These are phyloP conservation scores for Pangasius djambal DNA, from an alignment of 2,797 vertebrate genomes.

Conservation along the genomic window DNA sequence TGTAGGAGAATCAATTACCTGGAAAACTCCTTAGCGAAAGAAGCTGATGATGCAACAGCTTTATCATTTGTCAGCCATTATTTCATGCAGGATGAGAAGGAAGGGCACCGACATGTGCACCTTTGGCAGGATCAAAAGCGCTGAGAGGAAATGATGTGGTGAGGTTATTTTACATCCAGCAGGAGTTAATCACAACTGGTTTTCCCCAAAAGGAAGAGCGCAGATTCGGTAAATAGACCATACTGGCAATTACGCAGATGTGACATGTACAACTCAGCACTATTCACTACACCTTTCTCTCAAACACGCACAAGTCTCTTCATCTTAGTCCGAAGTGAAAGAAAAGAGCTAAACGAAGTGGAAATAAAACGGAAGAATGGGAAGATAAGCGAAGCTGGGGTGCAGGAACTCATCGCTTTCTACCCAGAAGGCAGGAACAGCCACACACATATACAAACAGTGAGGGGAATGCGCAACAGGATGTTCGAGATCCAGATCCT, in stretches of 20 bases:
- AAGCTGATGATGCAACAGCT: not conserved
- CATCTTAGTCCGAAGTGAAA: not conserved
- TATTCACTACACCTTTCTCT: slow-evolving; percentile 32
- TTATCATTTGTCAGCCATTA: not conserved
- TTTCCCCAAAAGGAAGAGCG: slow-evolving; percentile 35
- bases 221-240: slow-evolving; percentile 17
- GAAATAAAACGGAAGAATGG: slow-evolving; percentile 35
- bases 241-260: not conserved
- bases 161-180: not conserved
- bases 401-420: slow-evolving; percentile 54
- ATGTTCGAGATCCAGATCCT: slow-evolving; percentile 75
- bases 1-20: not conserved
- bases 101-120: slow-evolving; percentile 17
- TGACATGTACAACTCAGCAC: slow-evolving; percentile 15
- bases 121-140: not conserved
- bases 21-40: not conserved
- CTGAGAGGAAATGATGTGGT: slow-evolving; percentile 44
- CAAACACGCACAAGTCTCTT: not conserved
- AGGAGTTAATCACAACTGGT: slow-evolving; percentile 22
- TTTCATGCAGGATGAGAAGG: not conserved
- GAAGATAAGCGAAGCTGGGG: slow-evolving; percentile 48
- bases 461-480: slow-evolving; percentile 59
- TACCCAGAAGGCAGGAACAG: slow-evolving; percentile 46
- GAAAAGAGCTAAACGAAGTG: slow-evolving; percentile 30
- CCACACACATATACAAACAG: slow-evolving; percentile 17